phyloP scores from a whole-genome alignment of 2,888 invertebrate species.

The Brachyptera putata region DNA sequence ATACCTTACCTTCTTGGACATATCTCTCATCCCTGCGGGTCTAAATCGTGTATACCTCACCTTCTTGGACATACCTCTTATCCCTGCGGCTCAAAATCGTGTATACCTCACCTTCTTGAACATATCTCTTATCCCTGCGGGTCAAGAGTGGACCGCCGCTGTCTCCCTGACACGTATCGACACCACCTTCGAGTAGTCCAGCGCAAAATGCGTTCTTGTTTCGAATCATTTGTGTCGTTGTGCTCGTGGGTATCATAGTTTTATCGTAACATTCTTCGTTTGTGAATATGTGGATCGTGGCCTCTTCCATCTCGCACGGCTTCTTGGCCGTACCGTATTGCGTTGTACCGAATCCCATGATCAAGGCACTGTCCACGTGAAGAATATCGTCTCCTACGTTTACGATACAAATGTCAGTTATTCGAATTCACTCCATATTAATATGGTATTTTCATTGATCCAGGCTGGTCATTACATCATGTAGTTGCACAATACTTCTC shows the following conservation, averaged over 20 bases:
- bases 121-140: not conserved
- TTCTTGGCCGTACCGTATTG: not conserved
- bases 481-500: no score
- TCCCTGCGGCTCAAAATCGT: not conserved
- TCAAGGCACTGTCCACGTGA: not conserved
- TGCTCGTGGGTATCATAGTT: conserved; percentile 34
- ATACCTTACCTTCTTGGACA: no score
- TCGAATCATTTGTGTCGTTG: no score
- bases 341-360: conserved; percentile 15
- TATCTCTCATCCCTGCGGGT: no score
- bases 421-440: no score
- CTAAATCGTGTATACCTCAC: no score
- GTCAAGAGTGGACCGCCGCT: not conserved
- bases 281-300: conserved; percentile 13
- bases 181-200: conserved; percentile 62
- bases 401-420: no score
- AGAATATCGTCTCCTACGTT: not conserved
- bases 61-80: not conserved
- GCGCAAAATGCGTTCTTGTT: conserved; percentile 77
- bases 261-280: conserved; percentile 27
- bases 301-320: conserved; percentile 18
- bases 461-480: no score
- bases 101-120: not conserved
- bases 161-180: conserved; percentile 62
- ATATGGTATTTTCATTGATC: no score